Conservation (phyloP, 1,140 invertebrate genomes). For the Diorhabda elongata region DNA sequence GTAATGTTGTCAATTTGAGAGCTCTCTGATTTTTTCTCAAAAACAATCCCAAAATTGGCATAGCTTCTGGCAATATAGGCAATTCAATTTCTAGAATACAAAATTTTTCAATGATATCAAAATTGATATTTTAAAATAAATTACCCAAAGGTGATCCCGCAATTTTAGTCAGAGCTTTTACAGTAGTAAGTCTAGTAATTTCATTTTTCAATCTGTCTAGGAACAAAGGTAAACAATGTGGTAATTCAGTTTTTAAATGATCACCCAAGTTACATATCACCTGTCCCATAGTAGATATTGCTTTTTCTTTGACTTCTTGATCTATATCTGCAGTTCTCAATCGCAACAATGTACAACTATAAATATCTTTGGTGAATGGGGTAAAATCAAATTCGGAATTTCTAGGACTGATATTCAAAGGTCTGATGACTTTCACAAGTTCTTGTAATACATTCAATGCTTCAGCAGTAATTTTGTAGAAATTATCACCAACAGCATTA, state of each 20-base stretch:
- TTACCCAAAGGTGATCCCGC: constrained; percentile 74
- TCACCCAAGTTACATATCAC: constrained; percentile 91
- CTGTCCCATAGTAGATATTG: constrained; percentile 96
- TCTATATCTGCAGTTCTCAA: constrained; percentile 94
- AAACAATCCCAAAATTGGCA: constrained; percentile 90
- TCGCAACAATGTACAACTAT: constrained; percentile 77
- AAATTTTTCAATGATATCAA: background rate
- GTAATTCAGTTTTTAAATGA: constrained; percentile 68
- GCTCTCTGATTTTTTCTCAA: constrained; percentile 95
- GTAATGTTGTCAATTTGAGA: constrained; percentile 86
- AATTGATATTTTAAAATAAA: constrained; percentile 2
- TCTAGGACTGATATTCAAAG: constrained; percentile 64
- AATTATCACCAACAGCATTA: constrained; percentile 84
- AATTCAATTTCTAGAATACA: constrained; percentile 66
- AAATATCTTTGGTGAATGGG: constrained; percentile 76
- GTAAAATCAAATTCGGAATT: constrained; percentile 67
- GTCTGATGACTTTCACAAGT: constrained; percentile 90
- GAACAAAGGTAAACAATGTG: constrained; percentile 86
- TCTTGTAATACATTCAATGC: constrained; percentile 90
- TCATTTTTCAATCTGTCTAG: constrained; percentile 93
- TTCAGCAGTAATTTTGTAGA: constrained; percentile 98
- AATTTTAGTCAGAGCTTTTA: constrained; percentile 92
- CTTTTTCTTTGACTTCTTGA: constrained; percentile 97
- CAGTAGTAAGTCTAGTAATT: constrained; percentile 92
- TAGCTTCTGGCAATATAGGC: constrained; percentile 81